Percentiles rank a stretch among this genome's conserved stretches.
Evolutionary conservation across 2,888 invertebrate genomes (phyloP).

Genomic region (Tipula lateralis): DNA sequence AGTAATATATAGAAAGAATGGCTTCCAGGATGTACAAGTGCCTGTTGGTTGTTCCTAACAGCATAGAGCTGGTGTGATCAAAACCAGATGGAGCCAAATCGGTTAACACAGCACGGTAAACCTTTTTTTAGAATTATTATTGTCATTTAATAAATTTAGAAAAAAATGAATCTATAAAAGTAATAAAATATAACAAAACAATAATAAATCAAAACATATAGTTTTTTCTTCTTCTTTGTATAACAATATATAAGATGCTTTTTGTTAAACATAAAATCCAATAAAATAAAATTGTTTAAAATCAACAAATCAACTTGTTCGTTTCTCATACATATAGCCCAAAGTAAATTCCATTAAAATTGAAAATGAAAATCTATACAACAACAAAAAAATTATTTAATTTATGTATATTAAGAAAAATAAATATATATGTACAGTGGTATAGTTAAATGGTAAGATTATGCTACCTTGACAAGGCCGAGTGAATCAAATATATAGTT

Average conservation of each 20-base stretch:
- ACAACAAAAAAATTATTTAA: slow-evolving; percentile 13
- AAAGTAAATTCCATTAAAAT: slow-evolving; percentile 27
- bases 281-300: slow-evolving; percentile 14
- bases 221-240: not conserved
- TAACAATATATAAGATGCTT: not conserved
- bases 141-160: slow-evolving; percentile 6
- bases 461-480: not conserved
- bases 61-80: too few species aligned
- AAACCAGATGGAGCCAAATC: too few species aligned
- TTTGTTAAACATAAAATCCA: not conserved
- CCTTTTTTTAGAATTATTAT: not conserved
- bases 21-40: too few species aligned
- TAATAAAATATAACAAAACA: not conserved
- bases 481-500: not conserved
- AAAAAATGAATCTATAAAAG: slow-evolving; percentile 6
- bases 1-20: too few species aligned
- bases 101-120: too few species aligned
- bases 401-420: slow-evolving; percentile 27
- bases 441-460: not conserved
- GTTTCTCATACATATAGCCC: slow-evolving; percentile 28
- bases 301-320: slow-evolving; percentile 28
- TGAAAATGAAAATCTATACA: not conserved
- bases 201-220: slow-evolving; percentile 28
- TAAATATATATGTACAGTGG: not conserved
- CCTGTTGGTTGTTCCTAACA: too few species aligned